A percentile compares a stretch with the other conserved stretches of the same genome.
phyloP scores from a whole-genome alignment of 2,888 invertebrate genomes.

The Acholoe squamosa region DNA sequence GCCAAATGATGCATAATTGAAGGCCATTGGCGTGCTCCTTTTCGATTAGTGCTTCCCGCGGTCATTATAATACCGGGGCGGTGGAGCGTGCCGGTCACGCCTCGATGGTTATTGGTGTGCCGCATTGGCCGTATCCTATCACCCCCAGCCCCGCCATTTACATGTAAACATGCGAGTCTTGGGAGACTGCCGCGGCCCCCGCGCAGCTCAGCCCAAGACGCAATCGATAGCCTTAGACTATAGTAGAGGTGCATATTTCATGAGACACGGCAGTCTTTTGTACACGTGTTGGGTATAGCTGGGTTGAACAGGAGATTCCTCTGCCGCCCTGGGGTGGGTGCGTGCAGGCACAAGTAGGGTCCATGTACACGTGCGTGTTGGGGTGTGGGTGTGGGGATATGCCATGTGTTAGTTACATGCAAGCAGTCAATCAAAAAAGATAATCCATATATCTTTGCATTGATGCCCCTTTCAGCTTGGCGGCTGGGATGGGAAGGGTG shows the following conservation, averaged over 20 bases:
- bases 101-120: not conserved
- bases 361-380: too few species aligned
- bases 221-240: slow-evolving; percentile 18
- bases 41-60: slow-evolving; percentile 24
- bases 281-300: not conserved
- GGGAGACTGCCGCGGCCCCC: not conserved
- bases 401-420: too few species aligned
- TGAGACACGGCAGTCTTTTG: slow-evolving; percentile 24
- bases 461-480: too few species aligned
- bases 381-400: too few species aligned
- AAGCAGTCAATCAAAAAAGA: too few species aligned
- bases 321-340: not conserved
- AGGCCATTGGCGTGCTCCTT: slow-evolving; percentile 7
- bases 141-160: not conserved
- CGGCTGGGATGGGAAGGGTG: too few species aligned
- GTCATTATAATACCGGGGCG: not conserved
- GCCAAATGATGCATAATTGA: slow-evolving; percentile 26
- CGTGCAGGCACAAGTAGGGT: not conserved
- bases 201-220: not conserved
- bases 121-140: slow-evolving; percentile 9
- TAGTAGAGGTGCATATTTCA: not conserved
- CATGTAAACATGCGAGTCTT: slow-evolving; percentile 19
- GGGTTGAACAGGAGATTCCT: not conserved
- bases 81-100: slow-evolving; percentile 19
- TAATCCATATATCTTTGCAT: too few species aligned